Conservation (phyloP, 2,113 vertebrate species). For the Agelaius tricolor region DNA sequence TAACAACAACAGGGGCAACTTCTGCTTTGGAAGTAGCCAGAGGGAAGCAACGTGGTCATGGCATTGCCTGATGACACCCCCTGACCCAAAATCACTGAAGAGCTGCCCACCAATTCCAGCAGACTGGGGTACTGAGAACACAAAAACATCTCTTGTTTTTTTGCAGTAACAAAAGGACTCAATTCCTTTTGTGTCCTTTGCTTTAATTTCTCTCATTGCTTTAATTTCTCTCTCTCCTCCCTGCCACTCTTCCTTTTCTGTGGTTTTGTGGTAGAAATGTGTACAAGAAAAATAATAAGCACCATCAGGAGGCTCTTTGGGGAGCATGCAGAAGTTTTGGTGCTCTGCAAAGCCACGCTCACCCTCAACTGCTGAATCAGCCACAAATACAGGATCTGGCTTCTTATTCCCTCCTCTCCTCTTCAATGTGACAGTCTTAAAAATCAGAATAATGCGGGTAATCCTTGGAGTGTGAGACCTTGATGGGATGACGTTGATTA, state of each 20-base stretch:
- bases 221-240: not conserved
- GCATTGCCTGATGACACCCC: not conserved
- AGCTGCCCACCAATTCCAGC: not conserved
- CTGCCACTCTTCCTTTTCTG: not conserved
- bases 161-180: not conserved
- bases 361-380: slow-evolving; percentile 28
- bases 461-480: slow-evolving; percentile 35
- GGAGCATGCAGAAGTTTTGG: not conserved
- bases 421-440: not conserved
- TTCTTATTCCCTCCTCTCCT: not conserved
- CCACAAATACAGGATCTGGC: not conserved
- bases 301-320: not conserved
- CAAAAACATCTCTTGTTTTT: not conserved
- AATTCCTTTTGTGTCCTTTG: not conserved
- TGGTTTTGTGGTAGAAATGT: slow-evolving; percentile 18
- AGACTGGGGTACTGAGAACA: not conserved
- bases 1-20: not conserved
- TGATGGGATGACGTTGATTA: slow-evolving; percentile 25
- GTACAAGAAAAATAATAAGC: not conserved
- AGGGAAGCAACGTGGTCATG: not conserved
- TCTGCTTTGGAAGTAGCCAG: not conserved
- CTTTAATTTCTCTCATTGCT: not conserved
- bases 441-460: slow-evolving; percentile 4
- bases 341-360: not conserved
- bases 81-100: not conserved